Percentiles rank a stretch among this genome's conserved stretches.
Evolutionary conservation across 2,113 vertebrate species (phyloP).

Genomic region (Gymnogyps californianus): DNA sequence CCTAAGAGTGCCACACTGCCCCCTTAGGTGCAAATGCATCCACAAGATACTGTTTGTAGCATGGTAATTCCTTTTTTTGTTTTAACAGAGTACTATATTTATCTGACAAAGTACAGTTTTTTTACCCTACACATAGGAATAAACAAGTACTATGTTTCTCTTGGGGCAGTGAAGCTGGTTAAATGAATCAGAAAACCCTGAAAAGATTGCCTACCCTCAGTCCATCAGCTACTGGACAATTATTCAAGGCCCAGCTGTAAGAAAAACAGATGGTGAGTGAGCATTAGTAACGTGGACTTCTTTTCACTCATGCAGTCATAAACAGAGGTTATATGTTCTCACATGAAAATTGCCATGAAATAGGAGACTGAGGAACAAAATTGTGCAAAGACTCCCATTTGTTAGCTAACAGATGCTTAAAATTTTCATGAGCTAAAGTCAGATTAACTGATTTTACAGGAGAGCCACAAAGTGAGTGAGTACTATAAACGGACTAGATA

Average conservation of each 20-base stretch:
- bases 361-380: conserved; percentile 4
- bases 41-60: background rate
- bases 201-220: conserved; percentile 60
- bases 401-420: background rate
- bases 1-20: background rate
- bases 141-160: conserved; percentile 61
- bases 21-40: conserved; percentile 14
- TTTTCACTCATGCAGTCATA: conserved; percentile 57
- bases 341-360: conserved; percentile 46
- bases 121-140: conserved; percentile 43
- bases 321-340: conserved; percentile 28
- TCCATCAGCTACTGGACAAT: conserved; percentile 75
- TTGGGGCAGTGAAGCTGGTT: conserved; percentile 57
- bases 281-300: conserved; percentile 38
- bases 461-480: background rate
- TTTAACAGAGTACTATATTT: conserved; percentile 35
- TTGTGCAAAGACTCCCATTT: background rate
- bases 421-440: background rate
- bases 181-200: conserved; percentile 75
- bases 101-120: conserved; percentile 27
- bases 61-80: background rate
- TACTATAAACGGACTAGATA: background rate
- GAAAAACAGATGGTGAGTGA: conserved; percentile 73
- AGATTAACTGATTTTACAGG: background rate
- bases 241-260: conserved; percentile 74